Evolutionary conservation across 1,140 invertebrate genomes (phyloP), one percentile per base, ranked within the genome.

Genomic region (Wiebesia pumilae): DNA sequence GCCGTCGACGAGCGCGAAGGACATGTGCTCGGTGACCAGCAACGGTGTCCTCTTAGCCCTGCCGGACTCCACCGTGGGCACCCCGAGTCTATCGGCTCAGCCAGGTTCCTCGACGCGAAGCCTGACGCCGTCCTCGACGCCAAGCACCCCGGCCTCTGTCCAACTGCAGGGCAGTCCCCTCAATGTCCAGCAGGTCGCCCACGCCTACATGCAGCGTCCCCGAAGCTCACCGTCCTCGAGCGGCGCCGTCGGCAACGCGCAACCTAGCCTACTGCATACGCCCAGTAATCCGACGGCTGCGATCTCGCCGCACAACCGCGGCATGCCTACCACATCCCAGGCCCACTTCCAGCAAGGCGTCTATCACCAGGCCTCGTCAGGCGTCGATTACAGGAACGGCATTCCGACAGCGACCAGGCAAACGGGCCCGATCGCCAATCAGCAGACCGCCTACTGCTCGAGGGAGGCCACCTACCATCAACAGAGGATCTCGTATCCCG

Each of bases 51-150:
- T 94, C 0, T 40, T 93, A 12, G 92, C 92, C 0, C 92, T 94
- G 90, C 93, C 93, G 2, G 94, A 94, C 65, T 93, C 93, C 0
- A 94, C 94, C 0, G 93, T 94, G 6, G 91, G 91, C 27, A 94
- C 93, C 16, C 92, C 92, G 1, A 89, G 89, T 4, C 80, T 93
- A 1, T 89, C 93, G 0, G 91, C 91, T 21, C 94, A 94, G 86
- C 94, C 93, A 84, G 94, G 94, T 89, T 95, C 94, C 79, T 95
- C 95, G 0, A 94, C 95, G 24, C 94, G 95, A 38, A 96, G 95
- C 88, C 90, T 96, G 4, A 96, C 96, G 1, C 95, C 95, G 0
- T 96, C 95, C 0, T 95, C 95, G 0, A 95, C 96, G 16, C 95
- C 96, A 0, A 95, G 95, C 10, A 96, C 96, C 4, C 95, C 96